Evolutionary conservation across 1,140 invertebrate genomes (phyloP).

Genomic region (Theocolax elegans): DNA sequence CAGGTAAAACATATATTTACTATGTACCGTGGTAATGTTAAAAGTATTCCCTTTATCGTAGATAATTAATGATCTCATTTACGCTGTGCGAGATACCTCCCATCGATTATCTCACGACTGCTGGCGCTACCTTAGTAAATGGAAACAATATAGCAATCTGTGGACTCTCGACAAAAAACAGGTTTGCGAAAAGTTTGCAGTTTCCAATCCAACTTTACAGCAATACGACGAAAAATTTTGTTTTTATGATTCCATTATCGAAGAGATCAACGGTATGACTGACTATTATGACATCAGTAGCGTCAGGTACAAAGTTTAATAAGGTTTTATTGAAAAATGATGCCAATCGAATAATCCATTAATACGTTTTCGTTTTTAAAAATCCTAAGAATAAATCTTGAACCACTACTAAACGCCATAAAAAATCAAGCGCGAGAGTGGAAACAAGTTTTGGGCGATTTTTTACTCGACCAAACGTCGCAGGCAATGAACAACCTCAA

Average conservation of each 20-base stretch:
- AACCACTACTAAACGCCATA: constrained; percentile 73
- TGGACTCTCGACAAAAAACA: constrained; percentile 85
- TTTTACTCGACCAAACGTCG: constrained; percentile 71
- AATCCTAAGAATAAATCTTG: constrained; percentile 71
- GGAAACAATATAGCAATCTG: constrained; percentile 81
- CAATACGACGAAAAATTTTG: constrained; percentile 86
- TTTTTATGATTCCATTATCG: constrained; percentile 82
- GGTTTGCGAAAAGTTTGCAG: constrained; percentile 80
- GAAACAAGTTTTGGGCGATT: constrained; percentile 75
- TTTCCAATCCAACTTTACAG: constrained; percentile 76
- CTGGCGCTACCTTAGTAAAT: constrained; percentile 76
- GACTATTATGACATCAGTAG: constrained; percentile 73
- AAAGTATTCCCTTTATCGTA: constrained; percentile 39
- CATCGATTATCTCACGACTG: constrained; percentile 73
- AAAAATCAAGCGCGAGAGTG: constrained; percentile 76
- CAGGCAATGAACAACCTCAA: constrained; percentile 74
- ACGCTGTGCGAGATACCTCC: constrained; percentile 75
- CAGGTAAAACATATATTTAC: too few relatives aligned
- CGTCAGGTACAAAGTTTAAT: constrained; percentile 64
- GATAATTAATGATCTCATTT: constrained; percentile 75
- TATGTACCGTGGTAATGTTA: not conserved
- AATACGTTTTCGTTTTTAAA: constrained; percentile 1
- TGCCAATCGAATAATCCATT: not conserved
- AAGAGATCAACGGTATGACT: constrained; percentile 73
- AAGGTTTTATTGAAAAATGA: not conserved